phyloP scores from a whole-genome alignment of 2,888 invertebrate genomes.

The Trachelus iudaicus region DNA sequence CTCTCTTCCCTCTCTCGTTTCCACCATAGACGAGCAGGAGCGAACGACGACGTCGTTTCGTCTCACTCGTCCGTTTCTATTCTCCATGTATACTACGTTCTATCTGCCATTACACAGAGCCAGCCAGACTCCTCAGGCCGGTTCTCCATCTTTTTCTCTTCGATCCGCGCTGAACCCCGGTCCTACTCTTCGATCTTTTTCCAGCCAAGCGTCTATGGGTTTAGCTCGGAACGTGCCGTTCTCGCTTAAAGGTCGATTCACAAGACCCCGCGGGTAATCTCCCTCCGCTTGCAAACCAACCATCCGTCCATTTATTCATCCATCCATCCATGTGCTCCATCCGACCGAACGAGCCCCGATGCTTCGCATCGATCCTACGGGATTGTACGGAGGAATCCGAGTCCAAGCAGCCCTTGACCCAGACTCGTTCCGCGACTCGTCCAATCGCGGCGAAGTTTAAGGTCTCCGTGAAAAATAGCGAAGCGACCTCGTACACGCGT shows the following conservation, averaged over 20 bases:
- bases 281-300: background rate
- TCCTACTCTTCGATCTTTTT: background rate
- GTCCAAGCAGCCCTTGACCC: background rate
- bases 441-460: background rate
- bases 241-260: background rate
- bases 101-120: background rate
- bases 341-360: background rate
- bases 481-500: background rate
- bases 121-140: background rate
- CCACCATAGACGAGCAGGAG: background rate
- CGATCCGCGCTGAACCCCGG: background rate
- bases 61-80: background rate
- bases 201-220: background rate
- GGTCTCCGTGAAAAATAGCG: background rate
- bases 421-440: background rate
- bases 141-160: background rate
- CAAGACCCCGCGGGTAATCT: background rate
- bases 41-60: background rate
- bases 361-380: background rate
- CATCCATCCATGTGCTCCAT: background rate
- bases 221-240: background rate
- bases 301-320: background rate
- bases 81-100: background rate
- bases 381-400: background rate
- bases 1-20: slow-evolving; percentile 8